These are phyloP conservation scores for Slavum lentiscoides DNA, from an alignment of 2,888 invertebrate genomes.

Conservation along the genomic window DNA sequence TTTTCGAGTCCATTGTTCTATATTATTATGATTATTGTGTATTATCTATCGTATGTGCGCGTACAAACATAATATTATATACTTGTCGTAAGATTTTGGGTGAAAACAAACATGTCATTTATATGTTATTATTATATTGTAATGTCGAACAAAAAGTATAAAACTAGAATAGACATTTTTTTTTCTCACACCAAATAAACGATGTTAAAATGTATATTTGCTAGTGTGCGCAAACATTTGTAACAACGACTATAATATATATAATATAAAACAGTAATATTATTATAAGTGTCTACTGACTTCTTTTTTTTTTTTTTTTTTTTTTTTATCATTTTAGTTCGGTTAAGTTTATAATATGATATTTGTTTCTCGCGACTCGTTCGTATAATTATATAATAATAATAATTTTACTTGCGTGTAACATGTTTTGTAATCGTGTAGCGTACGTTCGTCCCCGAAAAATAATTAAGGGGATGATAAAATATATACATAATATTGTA, in stretches of 20 bases:
- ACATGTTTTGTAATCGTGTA: constrained; percentile 6
- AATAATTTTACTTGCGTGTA: constrained; percentile 2
- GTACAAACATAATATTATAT: too few relatives aligned
- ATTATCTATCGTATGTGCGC: background rate
- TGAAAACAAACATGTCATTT: background rate
- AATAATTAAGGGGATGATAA: background rate
- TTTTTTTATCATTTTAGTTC: background rate
- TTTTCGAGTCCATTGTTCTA: background rate
- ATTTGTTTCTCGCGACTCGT: constrained; percentile 23
- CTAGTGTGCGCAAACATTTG: background rate
- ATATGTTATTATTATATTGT: constrained; percentile 3
- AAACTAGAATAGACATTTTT: background rate
- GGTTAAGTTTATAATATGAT: constrained; percentile 22
- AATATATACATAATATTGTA: too few relatives aligned
- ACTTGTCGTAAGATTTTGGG: background rate
- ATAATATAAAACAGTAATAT: too few relatives aligned
- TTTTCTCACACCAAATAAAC: background rate
- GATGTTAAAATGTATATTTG: background rate
- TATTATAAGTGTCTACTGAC: constrained; percentile 11
- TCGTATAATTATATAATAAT: background rate
- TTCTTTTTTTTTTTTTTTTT: too few relatives aligned
- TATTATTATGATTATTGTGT: background rate
- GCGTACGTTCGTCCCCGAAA: background rate
- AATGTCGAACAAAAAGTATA: constrained; percentile 14
- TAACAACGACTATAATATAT: background rate